These are phyloP conservation scores for Indicator indicator DNA, from an alignment of 2,113 vertebrate species.

Conservation along the genomic window DNA sequence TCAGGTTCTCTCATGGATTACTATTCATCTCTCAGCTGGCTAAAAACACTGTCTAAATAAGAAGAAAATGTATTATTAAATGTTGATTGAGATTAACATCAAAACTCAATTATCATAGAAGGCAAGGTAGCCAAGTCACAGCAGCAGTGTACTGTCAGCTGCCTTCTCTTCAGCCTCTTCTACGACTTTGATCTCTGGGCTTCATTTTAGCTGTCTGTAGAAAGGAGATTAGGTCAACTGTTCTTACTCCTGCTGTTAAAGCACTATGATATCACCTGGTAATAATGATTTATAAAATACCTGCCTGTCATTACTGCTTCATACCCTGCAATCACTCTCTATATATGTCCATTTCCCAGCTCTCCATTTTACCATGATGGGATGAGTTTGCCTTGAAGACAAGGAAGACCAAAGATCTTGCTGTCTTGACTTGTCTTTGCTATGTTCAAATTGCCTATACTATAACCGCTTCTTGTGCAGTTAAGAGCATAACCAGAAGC, in stretches of 20 bases:
- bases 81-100: background rate
- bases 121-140: background rate
- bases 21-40: background rate
- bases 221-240: background rate
- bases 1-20: background rate
- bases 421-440: background rate
- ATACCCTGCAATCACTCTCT: background rate
- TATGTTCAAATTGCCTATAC: background rate
- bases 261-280: background rate
- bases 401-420: background rate
- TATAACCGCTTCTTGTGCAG: background rate
- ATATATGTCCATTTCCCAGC: background rate
- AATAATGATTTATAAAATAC: background rate
- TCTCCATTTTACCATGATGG: background rate
- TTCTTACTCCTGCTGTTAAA: background rate
- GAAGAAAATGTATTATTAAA: background rate
- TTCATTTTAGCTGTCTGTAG: background rate
- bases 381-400: background rate
- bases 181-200: background rate
- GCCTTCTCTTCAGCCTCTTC: background rate
- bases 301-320: background rate
- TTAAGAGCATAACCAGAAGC: background rate
- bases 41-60: background rate
- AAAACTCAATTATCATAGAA: background rate
- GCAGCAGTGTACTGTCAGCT: fast-evolving